Percentiles rank a stretch among this genome's conserved stretches.
Conservation (phyloP, 2,888 invertebrate species). For the Tipula confusa region DNA sequence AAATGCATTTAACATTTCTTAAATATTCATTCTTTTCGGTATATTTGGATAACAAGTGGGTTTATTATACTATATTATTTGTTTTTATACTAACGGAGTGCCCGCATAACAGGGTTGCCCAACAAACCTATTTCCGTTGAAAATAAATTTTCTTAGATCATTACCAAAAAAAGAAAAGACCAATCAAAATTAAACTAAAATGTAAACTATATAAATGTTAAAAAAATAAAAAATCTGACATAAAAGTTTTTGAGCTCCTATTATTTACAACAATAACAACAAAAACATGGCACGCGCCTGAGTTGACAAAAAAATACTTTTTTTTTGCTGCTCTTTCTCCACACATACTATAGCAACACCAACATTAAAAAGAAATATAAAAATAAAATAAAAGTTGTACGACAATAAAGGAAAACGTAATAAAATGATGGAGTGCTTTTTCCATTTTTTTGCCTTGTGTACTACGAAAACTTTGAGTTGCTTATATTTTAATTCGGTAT, state of each 20-base stretch:
- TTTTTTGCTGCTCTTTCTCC: neutral
- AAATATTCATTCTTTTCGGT: too few species aligned
- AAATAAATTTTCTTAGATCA: neutral
- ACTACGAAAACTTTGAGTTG: conserved; percentile 1
- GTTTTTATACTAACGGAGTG: too few species aligned
- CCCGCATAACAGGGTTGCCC: neutral
- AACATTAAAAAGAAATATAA: neutral
- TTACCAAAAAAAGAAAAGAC: neutral
- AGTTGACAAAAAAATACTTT: neutral
- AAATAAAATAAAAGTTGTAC: conserved; percentile 27
- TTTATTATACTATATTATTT: too few species aligned
- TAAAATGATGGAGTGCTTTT: conserved; percentile 29
- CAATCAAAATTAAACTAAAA: neutral
- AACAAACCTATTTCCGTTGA: neutral
- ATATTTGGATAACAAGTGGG: too few species aligned
- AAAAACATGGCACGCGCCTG: neutral
- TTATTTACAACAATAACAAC: neutral
- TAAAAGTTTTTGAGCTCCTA: neutral
- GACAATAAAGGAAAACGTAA: conserved; percentile 22
- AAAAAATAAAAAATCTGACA: neutral
- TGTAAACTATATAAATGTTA: neutral
- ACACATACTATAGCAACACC: neutral
- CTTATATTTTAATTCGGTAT: conserved; percentile 20
- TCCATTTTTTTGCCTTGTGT: neutral
- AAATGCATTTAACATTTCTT: too few species aligned